These are phyloP conservation scores for Leucophenga maculata DNA, from an alignment of 2,888 invertebrate genomes.

Conservation along the genomic window DNA sequence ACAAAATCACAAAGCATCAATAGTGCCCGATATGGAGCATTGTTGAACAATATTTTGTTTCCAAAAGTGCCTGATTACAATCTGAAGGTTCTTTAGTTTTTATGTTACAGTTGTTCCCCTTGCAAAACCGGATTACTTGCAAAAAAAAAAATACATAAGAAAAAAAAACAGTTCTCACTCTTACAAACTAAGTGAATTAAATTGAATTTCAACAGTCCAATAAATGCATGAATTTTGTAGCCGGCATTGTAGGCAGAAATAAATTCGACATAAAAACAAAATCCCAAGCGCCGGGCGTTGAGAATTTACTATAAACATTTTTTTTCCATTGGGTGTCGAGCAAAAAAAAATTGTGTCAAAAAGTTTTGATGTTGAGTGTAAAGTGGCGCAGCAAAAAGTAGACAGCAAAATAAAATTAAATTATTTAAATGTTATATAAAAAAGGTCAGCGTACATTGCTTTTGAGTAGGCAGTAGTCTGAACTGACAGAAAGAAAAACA, in stretches of 20 bases:
- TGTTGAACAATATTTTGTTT: no score
- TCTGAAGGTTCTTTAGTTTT: no score
- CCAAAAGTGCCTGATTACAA: no score
- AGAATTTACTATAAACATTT: no score
- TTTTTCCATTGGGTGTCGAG: not conserved
- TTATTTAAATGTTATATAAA: not conserved
- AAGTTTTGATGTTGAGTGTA: not conserved
- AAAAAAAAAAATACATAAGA: not conserved
- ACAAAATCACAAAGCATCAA: no score
- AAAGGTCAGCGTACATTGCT: not conserved
- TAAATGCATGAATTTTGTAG: slow-evolving; percentile 14
- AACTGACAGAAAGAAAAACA: not conserved
- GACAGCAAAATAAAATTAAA: no score
- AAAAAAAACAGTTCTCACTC: not conserved
- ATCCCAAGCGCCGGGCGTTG: no score
- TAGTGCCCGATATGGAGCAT: no score
- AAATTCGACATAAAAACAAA: not conserved
- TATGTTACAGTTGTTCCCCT: no score
- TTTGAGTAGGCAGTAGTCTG: no score
- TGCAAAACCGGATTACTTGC: not conserved
- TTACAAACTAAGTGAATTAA: slow-evolving; percentile 13
- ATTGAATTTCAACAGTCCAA: slow-evolving; percentile 15
- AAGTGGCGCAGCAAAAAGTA: slow-evolving; percentile 1
- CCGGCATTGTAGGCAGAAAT: not conserved
- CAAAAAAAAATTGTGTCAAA: slow-evolving; percentile 3